Evolutionary conservation across 1,140 invertebrate species (phyloP), one percentile per base, ranked within the genome.

Genomic region (Conus ventricosus): DNA sequence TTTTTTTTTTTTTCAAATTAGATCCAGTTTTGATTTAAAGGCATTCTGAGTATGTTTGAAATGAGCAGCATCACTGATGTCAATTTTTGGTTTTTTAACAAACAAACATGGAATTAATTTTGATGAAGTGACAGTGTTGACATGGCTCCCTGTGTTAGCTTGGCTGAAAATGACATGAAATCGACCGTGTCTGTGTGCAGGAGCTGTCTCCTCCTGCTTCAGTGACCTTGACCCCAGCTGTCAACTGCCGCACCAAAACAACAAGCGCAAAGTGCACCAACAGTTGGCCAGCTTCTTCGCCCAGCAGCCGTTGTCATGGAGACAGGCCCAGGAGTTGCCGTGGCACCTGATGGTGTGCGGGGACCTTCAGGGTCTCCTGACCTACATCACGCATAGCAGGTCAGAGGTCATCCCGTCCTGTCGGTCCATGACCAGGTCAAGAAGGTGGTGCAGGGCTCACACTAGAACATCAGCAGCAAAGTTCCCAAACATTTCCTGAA

Each of bases 271-370:
- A 53, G 80, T 92, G 86, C 93, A 94, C 82, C 57, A 80, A n/a
- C 87, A 92, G 54, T 84, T 95, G 20, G 93, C 93, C 7, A 88
- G 88, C 13, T 94, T 91, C 87, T 94, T 95, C 88, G 57, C 82
- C 13, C 67, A 90, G 51, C 92, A 93, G 71, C 84, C 91, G 39
- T 86, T 91, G 67, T 91, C 89, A 60, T 88, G 90, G 80, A 85
- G 92, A 53, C 82, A 89, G 10, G 55, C 91, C 17, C 91, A 94
- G 54, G 94, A 94, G 89, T 88, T 95, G 88, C 94, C 94, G 57
- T 94, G 92, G 92, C 94, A 95, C 85, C 91, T 94, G 54, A 78
- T 94, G 89, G 91, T 92, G 91, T 84, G 91, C 60, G 93, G 94
- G 6, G 91, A 94, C 53, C 63, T 92, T 23, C 83, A 89, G 13